Evolutionary conservation across 2,113 vertebrate genomes (phyloP).

Genomic region (human (Homo sapiens)): GRCh38 chr2:187966001-187966500

Average conservation of each 20-base stretch:
- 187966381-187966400: neutral
- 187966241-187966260: neutral
- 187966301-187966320: neutral
- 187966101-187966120: neutral
- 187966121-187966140: neutral
- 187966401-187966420: neutral
- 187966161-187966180: neutral
- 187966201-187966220: neutral
- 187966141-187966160: neutral
- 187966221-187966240: neutral
- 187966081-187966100: neutral
- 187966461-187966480: neutral
- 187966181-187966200: neutral
- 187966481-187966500: neutral
- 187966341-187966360: neutral
- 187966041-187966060: neutral
- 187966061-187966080: neutral
- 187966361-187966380: neutral
- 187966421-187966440: neutral
- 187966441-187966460: neutral
- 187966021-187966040: neutral
- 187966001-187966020: neutral
- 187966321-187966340: fast-evolving
- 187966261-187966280: neutral
- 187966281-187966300: neutral